Base-by-base conservation (phyloP, 2,888 invertebrate genomes). In the Ochlodes sylvanus region DNA sequence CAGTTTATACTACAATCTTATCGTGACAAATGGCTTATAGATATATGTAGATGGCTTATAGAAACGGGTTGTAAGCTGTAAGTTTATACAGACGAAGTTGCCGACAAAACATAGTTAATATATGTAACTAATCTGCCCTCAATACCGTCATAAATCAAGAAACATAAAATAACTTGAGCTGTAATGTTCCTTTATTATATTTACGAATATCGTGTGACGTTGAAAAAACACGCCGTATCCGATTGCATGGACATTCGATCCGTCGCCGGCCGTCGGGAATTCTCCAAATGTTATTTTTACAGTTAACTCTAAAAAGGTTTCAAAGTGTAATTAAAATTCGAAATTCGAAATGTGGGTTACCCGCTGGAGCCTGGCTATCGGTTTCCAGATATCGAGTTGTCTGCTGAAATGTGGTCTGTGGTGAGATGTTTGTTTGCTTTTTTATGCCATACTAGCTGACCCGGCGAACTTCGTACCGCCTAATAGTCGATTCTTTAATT, bases 121-220 rank as follows among this genome's bases (percentile, higher is more conserved):
- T 7, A 54, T 27, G 27, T n/a, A 32, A 27, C 54, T 27, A 32
- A 54, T 54, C 54, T 15, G 7, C 32, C 14, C 19, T 17, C 47
- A 38, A n/a, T 50, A 65, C 54, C 14, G 21, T 38, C 57, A 74
- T 73, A 74, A 73, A 73, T 73, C 68, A 69, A 62, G 65, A 66
- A 68, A 73, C 71, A 69, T 75, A 74, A 68, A 71, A 73, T 78
- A 79, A 79, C 78, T 75, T 76, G 72, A 68, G 71, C 73, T 72
- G 74, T 79, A 76, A 80, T 72, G 76, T 79, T 75, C 65, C 69
- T 75, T 74, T 77, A 79, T 79, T 75, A 77, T 80, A 76, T 82
- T 80, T 78, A 79, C 79, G 74, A 79, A 79, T 81, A 76, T 79
- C 79, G 75, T 74, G 72, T 84, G 78, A 76, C 81, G 80, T 74